Evolutionary conservation across 2,113 vertebrate species (phyloP), one percentile per base, ranked within the genome.

Genomic region (Gallinago media): DNA sequence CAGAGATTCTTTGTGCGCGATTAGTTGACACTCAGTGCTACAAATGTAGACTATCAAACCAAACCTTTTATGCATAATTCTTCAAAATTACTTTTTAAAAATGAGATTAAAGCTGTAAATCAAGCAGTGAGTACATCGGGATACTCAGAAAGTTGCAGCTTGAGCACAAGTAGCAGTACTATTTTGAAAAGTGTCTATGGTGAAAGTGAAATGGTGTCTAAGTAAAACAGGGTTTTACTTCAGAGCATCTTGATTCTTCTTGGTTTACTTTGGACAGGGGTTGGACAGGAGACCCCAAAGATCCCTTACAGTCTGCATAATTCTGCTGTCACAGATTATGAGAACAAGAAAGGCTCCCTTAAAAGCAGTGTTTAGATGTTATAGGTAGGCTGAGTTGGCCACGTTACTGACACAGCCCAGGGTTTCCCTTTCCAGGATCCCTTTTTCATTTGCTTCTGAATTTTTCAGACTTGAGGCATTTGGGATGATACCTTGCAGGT

Each of bases 201-300:
- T 36, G 36, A 36, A 36, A 36, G 36, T 36, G 36, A 36, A 36
- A 17, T 8, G 7, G 17, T 21, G 20, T 47, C 20, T n/a, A 15
- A 63, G 31, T 74, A 26, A 46, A 66, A 42, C 0, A 0, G 14
- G 1, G 3, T 62, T 70, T 46, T 38, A 38, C 38, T 38, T 38
- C 38, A 20, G 42, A 66, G 36, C 50, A 22, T 42, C 50, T 68
- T 47, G 1, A 12, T 65, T 55, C 47, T 49, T 65, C 19, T 42
- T 67, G 20, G 12, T 59, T 71, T 87, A 12, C 7, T 1, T 18
- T 6, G 40, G 27, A 2, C 32, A 29, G 72, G 31, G 56, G 0
- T 7, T 17, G 79, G 5, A 1, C 49, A 12, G 68, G 36, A 27
- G 15, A 70, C 13, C 36, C 34, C 44, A 18, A 2, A 32, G 46